These are phyloP conservation scores for Hermodice carunculata DNA, from an alignment of 2,888 invertebrate genomes.

Conservation along the genomic window DNA sequence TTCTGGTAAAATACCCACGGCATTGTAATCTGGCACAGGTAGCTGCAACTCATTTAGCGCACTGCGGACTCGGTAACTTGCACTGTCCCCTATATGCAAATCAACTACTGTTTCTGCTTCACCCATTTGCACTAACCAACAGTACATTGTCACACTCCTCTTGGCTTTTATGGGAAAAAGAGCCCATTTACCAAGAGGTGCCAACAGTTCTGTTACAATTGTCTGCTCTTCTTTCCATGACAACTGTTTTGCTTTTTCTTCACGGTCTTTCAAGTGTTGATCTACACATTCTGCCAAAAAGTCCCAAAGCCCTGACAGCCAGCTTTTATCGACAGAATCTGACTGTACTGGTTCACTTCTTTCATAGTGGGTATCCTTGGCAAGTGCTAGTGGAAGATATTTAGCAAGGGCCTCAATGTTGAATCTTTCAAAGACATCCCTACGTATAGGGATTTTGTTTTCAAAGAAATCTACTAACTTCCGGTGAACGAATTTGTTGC, in stretches of 20 bases:
- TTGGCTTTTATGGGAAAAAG: slow-evolving; percentile 31
- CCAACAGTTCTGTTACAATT: slow-evolving; percentile 9
- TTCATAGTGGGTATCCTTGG: slow-evolving; percentile 12
- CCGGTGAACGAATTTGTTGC: slow-evolving; percentile 21
- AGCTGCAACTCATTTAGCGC: slow-evolving; percentile 25
- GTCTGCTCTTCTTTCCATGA: neutral
- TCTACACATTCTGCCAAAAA: too few relatives aligned
- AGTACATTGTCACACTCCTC: neutral
- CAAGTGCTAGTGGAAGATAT: slow-evolving; percentile 7
- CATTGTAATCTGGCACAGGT: slow-evolving; percentile 27
- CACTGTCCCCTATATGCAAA: neutral
- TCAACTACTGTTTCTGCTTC: slow-evolving; percentile 23
- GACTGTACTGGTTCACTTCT: neutral
- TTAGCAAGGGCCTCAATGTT: slow-evolving; percentile 20
- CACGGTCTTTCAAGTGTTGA: neutral
- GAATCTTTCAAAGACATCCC: slow-evolving; percentile 6
- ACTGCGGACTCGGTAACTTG: slow-evolving; percentile 5
- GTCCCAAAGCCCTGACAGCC: too few relatives aligned
- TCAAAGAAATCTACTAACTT: too few relatives aligned
- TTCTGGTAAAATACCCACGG: slow-evolving; percentile 10
- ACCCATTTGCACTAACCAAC: slow-evolving; percentile 15
- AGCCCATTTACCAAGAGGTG: slow-evolving; percentile 29
- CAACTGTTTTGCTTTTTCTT: neutral
- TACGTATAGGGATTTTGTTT: too few relatives aligned
- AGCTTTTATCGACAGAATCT: too few relatives aligned